Evolutionary conservation across 2,888 invertebrate species (phyloP).

Genomic region (Drosophila affinis): DNA sequence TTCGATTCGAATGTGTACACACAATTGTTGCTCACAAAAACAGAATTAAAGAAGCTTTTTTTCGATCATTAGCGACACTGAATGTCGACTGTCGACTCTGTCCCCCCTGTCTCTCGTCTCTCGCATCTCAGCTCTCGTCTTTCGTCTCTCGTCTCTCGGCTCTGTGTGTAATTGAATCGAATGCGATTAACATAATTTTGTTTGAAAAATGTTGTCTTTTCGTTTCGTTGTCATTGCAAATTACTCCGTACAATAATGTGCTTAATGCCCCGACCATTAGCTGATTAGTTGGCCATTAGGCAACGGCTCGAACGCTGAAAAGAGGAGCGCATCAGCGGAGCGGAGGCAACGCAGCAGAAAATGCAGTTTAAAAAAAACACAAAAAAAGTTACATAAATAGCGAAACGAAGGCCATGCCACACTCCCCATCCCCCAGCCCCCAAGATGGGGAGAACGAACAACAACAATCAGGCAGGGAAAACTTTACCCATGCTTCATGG

Average conservation of each 20-base stretch:
- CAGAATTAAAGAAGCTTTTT: slow-evolving; percentile 58
- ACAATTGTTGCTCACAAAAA: slow-evolving; percentile 58
- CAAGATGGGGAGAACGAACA: neutral
- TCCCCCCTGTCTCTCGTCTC: neutral
- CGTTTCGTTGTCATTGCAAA: slow-evolving; percentile 44
- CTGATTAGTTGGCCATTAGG: slow-evolving; percentile 70
- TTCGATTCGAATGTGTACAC: neutral
- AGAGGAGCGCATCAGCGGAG: slow-evolving; percentile 28
- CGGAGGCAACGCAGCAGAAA: slow-evolving; percentile 21
- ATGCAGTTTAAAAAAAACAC: slow-evolving; percentile 13
- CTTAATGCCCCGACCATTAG: slow-evolving; percentile 34
- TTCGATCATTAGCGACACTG: slow-evolving; percentile 1
- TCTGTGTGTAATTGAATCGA: slow-evolving; percentile 76
- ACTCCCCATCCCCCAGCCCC: neutral
- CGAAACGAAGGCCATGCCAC: slow-evolving; percentile 1
- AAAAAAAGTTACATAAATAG: slow-evolving; percentile 11
- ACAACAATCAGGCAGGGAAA: neutral
- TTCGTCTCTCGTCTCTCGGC: neutral
- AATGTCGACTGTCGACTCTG: slow-evolving; percentile 10
- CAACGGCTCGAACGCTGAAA: neutral
- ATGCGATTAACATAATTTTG: slow-evolving; percentile 81
- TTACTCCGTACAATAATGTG: slow-evolving; percentile 64
- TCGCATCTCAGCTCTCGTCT: neutral
- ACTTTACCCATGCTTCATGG: slow-evolving; percentile 5
- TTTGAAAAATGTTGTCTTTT: slow-evolving; percentile 35